These are phyloP conservation scores for Lamellibrachia luymesi DNA, from an alignment of 1,140 invertebrate species.

Conservation along the genomic window DNA sequence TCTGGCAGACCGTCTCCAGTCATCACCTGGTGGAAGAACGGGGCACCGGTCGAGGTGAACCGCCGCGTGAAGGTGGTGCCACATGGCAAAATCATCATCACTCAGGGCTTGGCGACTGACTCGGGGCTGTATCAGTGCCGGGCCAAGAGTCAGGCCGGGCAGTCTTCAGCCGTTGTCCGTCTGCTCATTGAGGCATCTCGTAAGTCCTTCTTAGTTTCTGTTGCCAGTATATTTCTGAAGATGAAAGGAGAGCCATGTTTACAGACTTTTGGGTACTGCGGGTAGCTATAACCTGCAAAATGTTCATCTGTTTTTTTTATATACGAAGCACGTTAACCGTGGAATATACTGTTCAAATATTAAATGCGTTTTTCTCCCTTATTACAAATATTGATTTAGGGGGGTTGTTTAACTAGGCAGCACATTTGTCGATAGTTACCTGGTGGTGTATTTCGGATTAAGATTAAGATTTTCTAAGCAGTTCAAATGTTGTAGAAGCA, in stretches of 20 bases:
- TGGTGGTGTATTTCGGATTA: no score
- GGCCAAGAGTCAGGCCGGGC: slow-evolving; percentile 6
- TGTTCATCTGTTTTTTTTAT: no score
- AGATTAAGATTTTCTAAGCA: neutral
- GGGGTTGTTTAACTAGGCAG: no score
- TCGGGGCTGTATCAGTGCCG: slow-evolving; percentile 9
- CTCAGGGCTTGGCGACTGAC: neutral
- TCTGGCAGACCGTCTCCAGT: neutral
- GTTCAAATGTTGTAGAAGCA: neutral
- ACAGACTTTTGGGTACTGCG: no score
- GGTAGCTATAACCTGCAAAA: no score
- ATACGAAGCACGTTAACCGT: no score
- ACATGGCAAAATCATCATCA: neutral
- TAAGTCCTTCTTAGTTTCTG: neutral
- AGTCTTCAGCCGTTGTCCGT: neutral
- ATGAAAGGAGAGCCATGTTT: no score
- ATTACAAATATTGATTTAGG: no score
- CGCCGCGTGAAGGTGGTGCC: neutral
- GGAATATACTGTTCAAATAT: no score
- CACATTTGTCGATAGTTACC: no score
- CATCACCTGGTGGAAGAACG: slow-evolving; percentile 2
- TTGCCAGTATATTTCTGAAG: neutral
- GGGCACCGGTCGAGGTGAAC: neutral
- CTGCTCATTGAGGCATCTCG: neutral
- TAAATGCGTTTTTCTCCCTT: no score